Evolutionary conservation across 2,797 vertebrate species (phyloP), one percentile per base, ranked within the genome.

Genomic region (Pseudopleuronectes americanus): DNA sequence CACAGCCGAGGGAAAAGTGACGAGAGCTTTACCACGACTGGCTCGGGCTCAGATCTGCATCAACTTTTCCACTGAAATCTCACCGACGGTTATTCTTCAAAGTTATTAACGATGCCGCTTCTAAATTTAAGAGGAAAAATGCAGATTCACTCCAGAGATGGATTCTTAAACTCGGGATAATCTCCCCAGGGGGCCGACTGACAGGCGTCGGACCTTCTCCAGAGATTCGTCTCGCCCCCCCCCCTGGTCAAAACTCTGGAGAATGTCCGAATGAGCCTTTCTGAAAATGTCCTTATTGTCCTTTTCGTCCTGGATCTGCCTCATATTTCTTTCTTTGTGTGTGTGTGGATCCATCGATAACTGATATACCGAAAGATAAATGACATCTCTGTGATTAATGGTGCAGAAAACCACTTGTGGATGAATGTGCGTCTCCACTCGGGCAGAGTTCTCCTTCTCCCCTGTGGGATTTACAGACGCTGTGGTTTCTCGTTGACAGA

Each of bases 331-430:
- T 52, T 57, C 41, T 58, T 10, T 66, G 62, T 53, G 9, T 38
- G 76, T 67, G 76, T 71, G 68, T 68, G 52, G 52, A 79, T 66
- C 68, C 60, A 57, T 38, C 1, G 33, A 74, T 68, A 74, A 64
- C 62, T 54, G 53, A 87, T 74, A 61, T 66, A 62, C n/a, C 9
- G 0, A 36, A 36, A 36, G 9, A 36, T 12, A 12, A 38, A 38
- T 63, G 61, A 63, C 23, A 53, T 21, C 58, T 19, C 7, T 4
- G 41, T 56, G 78, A 80, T 83, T 74, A 69, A 83, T 76, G 68
- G 53, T 45, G 55, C 71, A 33, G 62, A 76, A 80, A 71, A 80
- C 54, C 58, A 33, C 74, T 36, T 49, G 65, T 80, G 57, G 56
- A 65, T 57, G 69, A 79, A 74, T 28, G 47, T 13, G 64, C 57